These are phyloP conservation scores for Drosophila miranda DNA, from an alignment of 1,140 invertebrate species.

Conservation along the genomic window DNA sequence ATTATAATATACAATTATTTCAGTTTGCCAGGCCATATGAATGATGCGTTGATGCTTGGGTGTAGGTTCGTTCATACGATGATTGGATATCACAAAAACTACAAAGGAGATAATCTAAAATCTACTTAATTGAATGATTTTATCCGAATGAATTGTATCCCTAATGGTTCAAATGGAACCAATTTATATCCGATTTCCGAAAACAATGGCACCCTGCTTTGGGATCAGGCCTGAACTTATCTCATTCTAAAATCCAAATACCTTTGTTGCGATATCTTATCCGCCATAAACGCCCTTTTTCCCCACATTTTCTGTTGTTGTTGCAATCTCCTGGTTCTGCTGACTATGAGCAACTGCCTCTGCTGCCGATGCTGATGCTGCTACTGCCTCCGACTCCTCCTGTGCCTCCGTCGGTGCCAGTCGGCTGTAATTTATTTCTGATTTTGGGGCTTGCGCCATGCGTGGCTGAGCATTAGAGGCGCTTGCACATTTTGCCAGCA, in stretches of 20 bases:
- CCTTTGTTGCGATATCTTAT: too few relatives aligned
- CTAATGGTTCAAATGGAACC: too few relatives aligned
- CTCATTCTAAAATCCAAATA: too few relatives aligned
- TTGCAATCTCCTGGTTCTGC: conserved; percentile 43
- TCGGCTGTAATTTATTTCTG: conserved; percentile 73
- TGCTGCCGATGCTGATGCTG: conserved; percentile 2
- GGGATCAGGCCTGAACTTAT: too few relatives aligned
- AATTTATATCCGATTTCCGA: too few relatives aligned
- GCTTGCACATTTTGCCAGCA: conserved; percentile 78
- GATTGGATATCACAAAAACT: too few relatives aligned
- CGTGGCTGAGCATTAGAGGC: conserved; percentile 75
- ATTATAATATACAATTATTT: conserved; percentile 77
- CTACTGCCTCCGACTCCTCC: neutral
- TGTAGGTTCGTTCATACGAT: neutral
- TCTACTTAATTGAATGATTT: too few relatives aligned
- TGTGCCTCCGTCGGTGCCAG: conserved; percentile 9
- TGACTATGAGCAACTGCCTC: conserved; percentile 66
- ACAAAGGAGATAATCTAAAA: too few relatives aligned
- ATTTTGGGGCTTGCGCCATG: conserved; percentile 73
- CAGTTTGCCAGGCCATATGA: conserved; percentile 12
- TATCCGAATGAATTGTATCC: too few relatives aligned
- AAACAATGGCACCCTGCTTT: too few relatives aligned
- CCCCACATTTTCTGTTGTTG: conserved; percentile 9
- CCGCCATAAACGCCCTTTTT: neutral
- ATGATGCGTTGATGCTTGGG: neutral